Percentiles rank a stretch among this genome's conserved stretches.
Conservation (phyloP, 1,140 invertebrate genomes). For the Coelopa frigida region DNA sequence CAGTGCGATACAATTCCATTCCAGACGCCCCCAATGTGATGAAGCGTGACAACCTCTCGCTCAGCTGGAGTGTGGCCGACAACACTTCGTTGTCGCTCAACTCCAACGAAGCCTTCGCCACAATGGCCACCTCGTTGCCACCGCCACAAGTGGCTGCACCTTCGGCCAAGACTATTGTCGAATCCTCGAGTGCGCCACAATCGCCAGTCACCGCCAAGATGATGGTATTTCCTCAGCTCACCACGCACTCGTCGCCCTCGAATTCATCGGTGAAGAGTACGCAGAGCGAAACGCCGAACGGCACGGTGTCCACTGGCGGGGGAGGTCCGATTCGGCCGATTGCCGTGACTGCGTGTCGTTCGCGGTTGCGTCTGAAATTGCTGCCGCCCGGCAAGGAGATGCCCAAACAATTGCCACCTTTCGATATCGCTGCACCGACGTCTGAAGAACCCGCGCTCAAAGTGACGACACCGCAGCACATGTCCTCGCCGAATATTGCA, state of each 20-base stretch:
- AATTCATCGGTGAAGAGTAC: slow-evolving; percentile 22
- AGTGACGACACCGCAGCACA: slow-evolving; percentile 38
- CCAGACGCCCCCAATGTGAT: slow-evolving; percentile 24
- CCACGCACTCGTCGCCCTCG: slow-evolving; percentile 25
- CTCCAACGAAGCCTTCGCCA: slow-evolving; percentile 17
- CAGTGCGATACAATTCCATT: slow-evolving; percentile 42
- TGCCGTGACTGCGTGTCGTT: slow-evolving; percentile 38
- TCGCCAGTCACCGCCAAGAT: slow-evolving; percentile 34
- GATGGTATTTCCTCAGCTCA: slow-evolving; percentile 25
- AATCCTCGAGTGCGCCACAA: slow-evolving; percentile 39
- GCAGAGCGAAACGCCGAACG: slow-evolving; percentile 18
- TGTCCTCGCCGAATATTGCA: slow-evolving; percentile 43
- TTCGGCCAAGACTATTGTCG: slow-evolving; percentile 23
- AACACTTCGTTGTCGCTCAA: slow-evolving; percentile 28
- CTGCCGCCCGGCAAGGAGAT: slow-evolving; percentile 39
- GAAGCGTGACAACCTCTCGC: slow-evolving; percentile 29
- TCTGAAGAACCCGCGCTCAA: slow-evolving; percentile 17
- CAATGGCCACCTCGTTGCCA: slow-evolving; percentile 17
- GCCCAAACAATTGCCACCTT: slow-evolving; percentile 30
- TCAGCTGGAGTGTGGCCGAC: slow-evolving; percentile 38
- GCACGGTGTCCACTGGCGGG: background rate
- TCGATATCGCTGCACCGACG: slow-evolving; percentile 9
- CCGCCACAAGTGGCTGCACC: slow-evolving; percentile 7
- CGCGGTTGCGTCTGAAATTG: slow-evolving; percentile 36
- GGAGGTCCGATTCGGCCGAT: slow-evolving; percentile 34